Conservation (phyloP, 1,140 invertebrate genomes). For the Drosophila punjabiensis region DNA sequence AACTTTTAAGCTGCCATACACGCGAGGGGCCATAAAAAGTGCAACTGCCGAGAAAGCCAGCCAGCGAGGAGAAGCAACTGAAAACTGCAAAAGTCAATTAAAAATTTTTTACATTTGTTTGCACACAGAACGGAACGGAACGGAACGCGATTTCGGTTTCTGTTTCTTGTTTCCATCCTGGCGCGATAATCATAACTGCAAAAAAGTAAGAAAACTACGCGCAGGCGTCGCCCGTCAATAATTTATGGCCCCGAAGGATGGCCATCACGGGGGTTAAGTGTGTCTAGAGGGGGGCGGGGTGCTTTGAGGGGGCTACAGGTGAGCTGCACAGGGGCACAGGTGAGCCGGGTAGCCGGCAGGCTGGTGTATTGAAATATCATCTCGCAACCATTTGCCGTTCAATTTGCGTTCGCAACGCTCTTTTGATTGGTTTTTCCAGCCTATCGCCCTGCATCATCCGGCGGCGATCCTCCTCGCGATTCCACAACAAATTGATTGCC, state of each 20-base stretch:
- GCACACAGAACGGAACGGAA: slow-evolving; percentile 57
- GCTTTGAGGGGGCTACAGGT: not conserved
- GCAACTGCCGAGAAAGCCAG: slow-evolving; percentile 59
- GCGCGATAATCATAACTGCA: slow-evolving; percentile 84
- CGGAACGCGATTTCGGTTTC: slow-evolving; percentile 26
- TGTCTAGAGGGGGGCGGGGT: not conserved
- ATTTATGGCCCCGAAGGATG: slow-evolving; percentile 66
- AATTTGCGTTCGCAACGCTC: slow-evolving; percentile 83
- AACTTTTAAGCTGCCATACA: slow-evolving; percentile 82
- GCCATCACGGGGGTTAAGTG: slow-evolving; percentile 5
- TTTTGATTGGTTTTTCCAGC: slow-evolving; percentile 81
- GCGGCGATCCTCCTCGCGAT: slow-evolving; percentile 6
- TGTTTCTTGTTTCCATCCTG: slow-evolving; percentile 40
- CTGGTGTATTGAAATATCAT: slow-evolving; percentile 80
- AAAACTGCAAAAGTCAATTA: slow-evolving; percentile 82
- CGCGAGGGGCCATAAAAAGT: slow-evolving; percentile 82
- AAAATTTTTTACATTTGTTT: slow-evolving; percentile 84
- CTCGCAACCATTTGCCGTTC: slow-evolving; percentile 80
- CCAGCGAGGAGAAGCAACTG: slow-evolving; percentile 24
- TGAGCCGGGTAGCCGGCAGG: slow-evolving; percentile 22
- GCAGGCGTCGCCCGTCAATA: slow-evolving; percentile 77
- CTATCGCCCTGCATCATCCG: slow-evolving; percentile 14
- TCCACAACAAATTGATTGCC: slow-evolving; percentile 80
- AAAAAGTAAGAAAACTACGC: slow-evolving; percentile 82
- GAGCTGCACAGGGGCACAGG: slow-evolving; percentile 7